Conservation (phyloP, 2,113 vertebrate species). For the Microcebus ravelobensis region DNA sequence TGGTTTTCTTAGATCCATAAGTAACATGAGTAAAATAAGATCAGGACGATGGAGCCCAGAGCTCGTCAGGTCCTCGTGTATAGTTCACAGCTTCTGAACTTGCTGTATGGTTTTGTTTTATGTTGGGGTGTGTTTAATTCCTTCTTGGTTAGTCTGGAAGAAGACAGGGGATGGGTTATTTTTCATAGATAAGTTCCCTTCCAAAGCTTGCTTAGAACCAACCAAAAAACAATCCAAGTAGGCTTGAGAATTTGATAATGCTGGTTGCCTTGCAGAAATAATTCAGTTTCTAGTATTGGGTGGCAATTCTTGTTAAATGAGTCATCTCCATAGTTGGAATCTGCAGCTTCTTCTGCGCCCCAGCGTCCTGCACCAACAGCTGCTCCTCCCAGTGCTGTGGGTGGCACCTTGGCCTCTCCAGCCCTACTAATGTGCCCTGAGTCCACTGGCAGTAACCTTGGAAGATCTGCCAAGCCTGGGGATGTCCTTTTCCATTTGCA, state of each 20-base stretch:
- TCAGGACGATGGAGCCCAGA: neutral
- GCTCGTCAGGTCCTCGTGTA: neutral
- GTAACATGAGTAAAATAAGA: neutral
- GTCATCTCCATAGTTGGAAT: neutral
- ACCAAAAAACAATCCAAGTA: conserved; percentile 38
- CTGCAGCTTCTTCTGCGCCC: neutral
- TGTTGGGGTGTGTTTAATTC: neutral
- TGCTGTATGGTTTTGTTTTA: no score
- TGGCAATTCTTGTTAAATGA: conserved; percentile 37
- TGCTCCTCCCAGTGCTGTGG: conserved; percentile 23
- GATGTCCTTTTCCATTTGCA: conserved; percentile 7
- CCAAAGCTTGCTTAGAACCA: conserved; percentile 67
- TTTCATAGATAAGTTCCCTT: conserved; percentile 54
- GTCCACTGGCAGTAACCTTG: conserved; percentile 9
- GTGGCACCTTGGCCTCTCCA: neutral
- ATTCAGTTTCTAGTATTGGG: conserved; percentile 65
- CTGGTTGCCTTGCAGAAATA: conserved; percentile 60
- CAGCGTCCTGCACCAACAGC: neutral
- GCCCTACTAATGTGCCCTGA: neutral
- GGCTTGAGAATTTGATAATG: conserved; percentile 38
- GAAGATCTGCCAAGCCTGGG: neutral
- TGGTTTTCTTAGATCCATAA: neutral
- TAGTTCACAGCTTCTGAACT: neutral
- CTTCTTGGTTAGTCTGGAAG: conserved; percentile 17
- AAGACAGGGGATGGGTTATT: neutral